Evolutionary conservation across 2,797 vertebrate species (phyloP).

Genomic region (Lophotriccus pileatus): DNA sequence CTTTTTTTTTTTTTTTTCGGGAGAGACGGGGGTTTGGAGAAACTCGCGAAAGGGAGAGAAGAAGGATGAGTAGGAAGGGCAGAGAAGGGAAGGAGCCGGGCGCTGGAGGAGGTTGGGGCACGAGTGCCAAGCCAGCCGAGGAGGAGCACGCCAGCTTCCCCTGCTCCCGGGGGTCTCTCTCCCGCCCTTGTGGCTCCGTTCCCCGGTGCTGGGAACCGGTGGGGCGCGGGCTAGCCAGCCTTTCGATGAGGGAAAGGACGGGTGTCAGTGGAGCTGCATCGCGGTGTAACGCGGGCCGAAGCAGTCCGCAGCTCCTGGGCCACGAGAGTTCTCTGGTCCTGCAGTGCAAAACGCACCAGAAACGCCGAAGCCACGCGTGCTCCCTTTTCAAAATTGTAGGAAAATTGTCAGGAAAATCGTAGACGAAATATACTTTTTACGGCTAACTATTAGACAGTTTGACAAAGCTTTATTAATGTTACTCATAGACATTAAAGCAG

Average conservation of each 20-base stretch:
- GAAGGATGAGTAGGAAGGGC: neutral
- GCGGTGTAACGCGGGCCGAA: neutral
- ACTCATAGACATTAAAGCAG: neutral
- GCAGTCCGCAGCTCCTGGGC: neutral
- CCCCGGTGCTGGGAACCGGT: neutral
- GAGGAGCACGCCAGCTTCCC: neutral
- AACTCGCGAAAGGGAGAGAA: neutral
- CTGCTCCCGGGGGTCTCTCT: neutral
- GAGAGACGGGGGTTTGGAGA: neutral
- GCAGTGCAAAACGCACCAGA: neutral
- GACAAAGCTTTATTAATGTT: neutral
- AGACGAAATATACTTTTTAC: neutral
- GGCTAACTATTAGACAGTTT: neutral
- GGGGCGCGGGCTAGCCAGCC: too few species aligned
- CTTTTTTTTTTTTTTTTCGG: rapidly evolving
- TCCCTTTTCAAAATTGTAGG: too few species aligned
- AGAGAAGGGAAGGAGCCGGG: neutral
- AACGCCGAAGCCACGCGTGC: neutral
- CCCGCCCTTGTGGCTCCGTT: neutral
- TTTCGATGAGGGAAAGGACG: neutral
- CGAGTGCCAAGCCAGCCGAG: neutral
- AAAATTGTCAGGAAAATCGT: neutral
- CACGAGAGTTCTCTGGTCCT: neutral
- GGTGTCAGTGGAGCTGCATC: neutral
- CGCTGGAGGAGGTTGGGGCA: neutral